phyloP scores from a whole-genome alignment of 2,113 vertebrate genomes.

The Pica pica region DNA sequence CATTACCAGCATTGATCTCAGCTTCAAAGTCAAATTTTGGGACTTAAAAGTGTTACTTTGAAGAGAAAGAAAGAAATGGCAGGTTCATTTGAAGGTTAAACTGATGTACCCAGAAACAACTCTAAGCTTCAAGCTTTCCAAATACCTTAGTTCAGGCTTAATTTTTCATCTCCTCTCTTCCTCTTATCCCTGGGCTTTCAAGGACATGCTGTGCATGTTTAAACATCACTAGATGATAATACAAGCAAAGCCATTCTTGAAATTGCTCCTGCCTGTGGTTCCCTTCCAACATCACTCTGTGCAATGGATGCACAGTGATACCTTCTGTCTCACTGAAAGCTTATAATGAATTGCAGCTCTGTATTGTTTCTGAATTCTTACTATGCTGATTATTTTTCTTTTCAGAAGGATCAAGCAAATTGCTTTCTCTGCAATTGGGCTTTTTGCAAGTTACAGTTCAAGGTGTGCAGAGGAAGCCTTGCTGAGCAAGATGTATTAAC shows the following conservation, averaged over 20 bases:
- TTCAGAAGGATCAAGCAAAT: neutral
- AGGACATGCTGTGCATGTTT: constrained; percentile 21
- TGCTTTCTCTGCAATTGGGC: neutral
- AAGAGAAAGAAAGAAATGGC: neutral
- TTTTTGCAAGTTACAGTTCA: neutral
- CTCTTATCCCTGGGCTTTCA: constrained; percentile 34
- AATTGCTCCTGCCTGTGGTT: neutral
- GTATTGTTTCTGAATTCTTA: neutral
- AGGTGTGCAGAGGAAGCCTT: neutral
- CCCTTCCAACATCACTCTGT: neutral
- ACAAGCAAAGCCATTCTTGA: constrained; percentile 20
- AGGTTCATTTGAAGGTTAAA: constrained; percentile 49
- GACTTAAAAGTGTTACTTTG: constrained; percentile 16
- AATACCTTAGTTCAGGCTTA: constrained; percentile 40
- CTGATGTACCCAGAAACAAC: constrained; percentile 13
- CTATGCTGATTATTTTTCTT: neutral
- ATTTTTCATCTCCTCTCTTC: constrained; percentile 46
- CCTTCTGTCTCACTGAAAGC: neutral
- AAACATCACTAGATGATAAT: constrained; percentile 7
- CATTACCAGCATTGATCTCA: constrained; percentile 54
- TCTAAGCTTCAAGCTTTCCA: constrained; percentile 15
- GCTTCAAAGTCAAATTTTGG: constrained; percentile 52
- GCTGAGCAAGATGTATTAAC: neutral
- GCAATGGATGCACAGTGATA: neutral
- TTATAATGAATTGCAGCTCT: neutral